These are phyloP conservation scores for Heliconius sara DNA, from an alignment of 2,888 invertebrate genomes.

Conservation along the genomic window DNA sequence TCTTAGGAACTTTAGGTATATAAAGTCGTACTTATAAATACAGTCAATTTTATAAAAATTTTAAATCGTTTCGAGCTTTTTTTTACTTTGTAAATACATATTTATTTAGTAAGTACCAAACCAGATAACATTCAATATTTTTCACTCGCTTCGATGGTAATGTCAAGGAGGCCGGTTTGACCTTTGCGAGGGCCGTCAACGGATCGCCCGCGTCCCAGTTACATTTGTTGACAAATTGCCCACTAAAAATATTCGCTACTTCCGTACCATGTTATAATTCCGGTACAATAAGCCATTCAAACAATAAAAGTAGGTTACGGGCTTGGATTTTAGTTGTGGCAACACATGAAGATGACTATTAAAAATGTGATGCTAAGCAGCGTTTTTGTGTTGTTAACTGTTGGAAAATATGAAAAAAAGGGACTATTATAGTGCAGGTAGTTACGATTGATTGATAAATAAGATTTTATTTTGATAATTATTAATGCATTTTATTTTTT, in stretches of 20 bases:
- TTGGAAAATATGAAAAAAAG: neutral
- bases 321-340: constrained; percentile 40
- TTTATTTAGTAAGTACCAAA: neutral
- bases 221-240: constrained; percentile 67
- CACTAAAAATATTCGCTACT: constrained; percentile 53
- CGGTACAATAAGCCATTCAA: constrained; percentile 47
- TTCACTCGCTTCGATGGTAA: constrained; percentile 56
- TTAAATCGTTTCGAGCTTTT: constrained; percentile 11
- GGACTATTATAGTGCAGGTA: neutral
- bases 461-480: neutral
- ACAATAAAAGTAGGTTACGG: constrained; percentile 49
- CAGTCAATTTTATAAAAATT: neutral
- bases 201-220: constrained; percentile 57
- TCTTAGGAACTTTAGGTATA: no score
- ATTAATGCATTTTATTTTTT: neutral
- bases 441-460: neutral
- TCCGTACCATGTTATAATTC: constrained; percentile 45
- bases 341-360: constrained; percentile 39
- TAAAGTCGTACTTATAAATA: no score
- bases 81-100: neutral
- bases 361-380: constrained; percentile 36
- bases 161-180: constrained; percentile 67
- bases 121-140: constrained; percentile 32
- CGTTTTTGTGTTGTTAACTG: constrained; percentile 20
- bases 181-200: constrained; percentile 59